These are phyloP conservation scores for Ischnura elegans DNA, from an alignment of 2,888 invertebrate species.

Conservation along the genomic window DNA sequence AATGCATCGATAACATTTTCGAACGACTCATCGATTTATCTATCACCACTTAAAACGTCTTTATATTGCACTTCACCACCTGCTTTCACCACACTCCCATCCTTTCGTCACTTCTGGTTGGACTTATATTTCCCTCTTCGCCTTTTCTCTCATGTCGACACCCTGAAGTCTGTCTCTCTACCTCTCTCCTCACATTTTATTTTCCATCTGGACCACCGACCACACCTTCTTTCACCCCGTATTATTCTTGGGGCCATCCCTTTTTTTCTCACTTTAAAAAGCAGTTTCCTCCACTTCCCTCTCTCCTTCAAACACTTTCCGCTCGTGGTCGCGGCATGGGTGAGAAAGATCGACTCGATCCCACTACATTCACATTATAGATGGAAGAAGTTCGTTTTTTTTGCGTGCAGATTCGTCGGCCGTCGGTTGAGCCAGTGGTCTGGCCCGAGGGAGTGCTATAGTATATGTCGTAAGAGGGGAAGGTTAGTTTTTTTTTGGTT, in stretches of 20 bases:
- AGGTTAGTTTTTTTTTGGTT: not conserved
- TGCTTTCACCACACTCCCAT: not conserved
- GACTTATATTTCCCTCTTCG: not conserved
- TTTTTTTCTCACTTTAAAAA: not conserved
- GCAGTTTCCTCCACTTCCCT: not conserved
- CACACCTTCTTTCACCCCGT: not conserved
- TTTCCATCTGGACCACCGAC: not conserved
- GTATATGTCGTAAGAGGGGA: not conserved
- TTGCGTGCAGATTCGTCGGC: not conserved
- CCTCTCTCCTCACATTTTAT: not conserved
- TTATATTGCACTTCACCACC: conserved; percentile 1
- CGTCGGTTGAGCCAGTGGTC: not conserved
- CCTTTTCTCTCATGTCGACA: not conserved
- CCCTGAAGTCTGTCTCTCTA: not conserved
- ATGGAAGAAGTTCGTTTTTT: not conserved
- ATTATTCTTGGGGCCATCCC: not conserved
- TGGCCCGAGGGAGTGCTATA: not conserved
- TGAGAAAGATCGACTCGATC: conserved; percentile 29
- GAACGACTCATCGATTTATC: no score
- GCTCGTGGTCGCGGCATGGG: not conserved
- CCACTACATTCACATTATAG: conserved; percentile 38
- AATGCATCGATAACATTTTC: no score
- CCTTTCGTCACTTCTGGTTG: not conserved
- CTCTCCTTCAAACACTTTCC: not conserved
- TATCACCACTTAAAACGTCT: not conserved